Conservation (phyloP, 2,797 vertebrate genomes). For the Eulemur albifrons region DNA sequence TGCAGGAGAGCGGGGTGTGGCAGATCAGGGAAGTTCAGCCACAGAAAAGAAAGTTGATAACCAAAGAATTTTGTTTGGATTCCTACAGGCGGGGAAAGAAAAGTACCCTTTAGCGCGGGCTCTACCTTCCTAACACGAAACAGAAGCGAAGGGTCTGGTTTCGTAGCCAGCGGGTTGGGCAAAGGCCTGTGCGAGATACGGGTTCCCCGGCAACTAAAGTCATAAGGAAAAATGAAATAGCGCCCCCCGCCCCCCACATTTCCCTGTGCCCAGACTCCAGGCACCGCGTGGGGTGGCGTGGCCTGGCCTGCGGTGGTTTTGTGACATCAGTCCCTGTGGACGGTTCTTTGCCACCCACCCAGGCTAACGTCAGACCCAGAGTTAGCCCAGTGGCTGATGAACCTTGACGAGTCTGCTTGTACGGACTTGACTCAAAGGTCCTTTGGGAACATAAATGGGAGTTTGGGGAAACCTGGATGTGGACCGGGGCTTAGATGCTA, state of each 20-base stretch:
- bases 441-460: neutral
- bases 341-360: neutral
- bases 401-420: no score
- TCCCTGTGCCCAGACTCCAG: neutral
- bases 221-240: neutral
- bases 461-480: neutral
- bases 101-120: neutral
- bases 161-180: neutral
- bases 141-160: neutral
- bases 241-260: accelerated
- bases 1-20: neutral
- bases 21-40: neutral
- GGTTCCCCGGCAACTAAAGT: neutral
- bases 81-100: neutral
- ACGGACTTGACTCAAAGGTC: neutral
- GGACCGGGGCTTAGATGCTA: neutral
- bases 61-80: neutral
- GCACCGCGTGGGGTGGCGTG: accelerated
- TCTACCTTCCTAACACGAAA: neutral
- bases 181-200: accelerated
- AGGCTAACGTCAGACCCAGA: neutral
- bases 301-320: accelerated
- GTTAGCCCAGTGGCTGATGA: accelerated
- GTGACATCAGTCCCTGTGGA: neutral
- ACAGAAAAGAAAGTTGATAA: neutral